These are phyloP conservation scores for Pseudomyrmex dendroicus DNA, from an alignment of 1,140 invertebrate genomes.

Conservation along the genomic window DNA sequence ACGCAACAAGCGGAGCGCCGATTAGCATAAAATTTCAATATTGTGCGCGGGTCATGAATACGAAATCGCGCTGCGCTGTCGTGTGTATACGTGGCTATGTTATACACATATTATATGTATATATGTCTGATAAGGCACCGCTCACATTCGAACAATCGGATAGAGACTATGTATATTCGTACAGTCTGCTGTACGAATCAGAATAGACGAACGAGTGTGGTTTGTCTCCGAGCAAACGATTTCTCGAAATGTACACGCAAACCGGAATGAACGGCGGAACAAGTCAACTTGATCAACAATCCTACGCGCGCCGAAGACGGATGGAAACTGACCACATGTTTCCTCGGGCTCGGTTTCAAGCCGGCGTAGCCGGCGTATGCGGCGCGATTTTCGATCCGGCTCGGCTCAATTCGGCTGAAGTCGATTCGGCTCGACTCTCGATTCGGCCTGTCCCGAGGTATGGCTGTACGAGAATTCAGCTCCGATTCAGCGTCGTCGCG, in stretches of 20 bases:
- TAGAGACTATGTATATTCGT: too few species aligned
- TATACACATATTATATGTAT: too few species aligned
- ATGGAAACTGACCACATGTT: slow-evolving; percentile 50
- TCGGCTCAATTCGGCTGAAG: neutral
- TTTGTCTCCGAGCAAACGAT: neutral
- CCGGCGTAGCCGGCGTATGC: slow-evolving; percentile 17
- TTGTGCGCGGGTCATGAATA: too few species aligned
- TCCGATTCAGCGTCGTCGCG: neutral
- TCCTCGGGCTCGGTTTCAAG: neutral
- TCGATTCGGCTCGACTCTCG: neutral
- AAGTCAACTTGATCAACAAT: slow-evolving; percentile 2
- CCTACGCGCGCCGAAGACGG: slow-evolving; percentile 37
- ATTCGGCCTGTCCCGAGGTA: neutral
- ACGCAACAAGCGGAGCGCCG: too few species aligned
- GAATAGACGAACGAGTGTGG: too few species aligned
- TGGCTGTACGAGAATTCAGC: neutral
- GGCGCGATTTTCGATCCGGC: neutral
- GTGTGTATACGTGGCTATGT: too few species aligned
- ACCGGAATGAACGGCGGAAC: neutral
- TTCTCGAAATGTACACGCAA: neutral
- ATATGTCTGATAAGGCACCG: too few species aligned
- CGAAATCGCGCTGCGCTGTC: too few species aligned
- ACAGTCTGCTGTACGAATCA: too few species aligned
- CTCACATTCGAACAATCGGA: too few species aligned
- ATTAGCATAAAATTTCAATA: too few species aligned